Evolutionary conservation across 2,797 vertebrate species (phyloP).

Genomic region (Darevskia nairensis): DNA sequence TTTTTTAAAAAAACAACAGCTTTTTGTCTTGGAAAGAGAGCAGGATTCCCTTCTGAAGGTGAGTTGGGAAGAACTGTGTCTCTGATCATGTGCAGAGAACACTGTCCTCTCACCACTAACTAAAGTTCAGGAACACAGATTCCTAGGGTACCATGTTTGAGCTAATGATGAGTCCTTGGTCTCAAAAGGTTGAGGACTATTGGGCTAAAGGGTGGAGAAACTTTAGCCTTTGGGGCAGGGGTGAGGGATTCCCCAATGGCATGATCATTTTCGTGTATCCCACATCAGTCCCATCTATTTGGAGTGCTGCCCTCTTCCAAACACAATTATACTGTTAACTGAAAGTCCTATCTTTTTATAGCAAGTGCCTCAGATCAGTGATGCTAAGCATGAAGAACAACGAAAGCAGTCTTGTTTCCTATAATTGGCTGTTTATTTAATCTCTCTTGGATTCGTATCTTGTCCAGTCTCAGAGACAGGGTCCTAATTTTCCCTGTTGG

Average conservation of each 20-base stretch:
- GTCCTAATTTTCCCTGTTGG: not conserved
- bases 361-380: not conserved
- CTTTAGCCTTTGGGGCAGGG: not conserved
- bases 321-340: not conserved
- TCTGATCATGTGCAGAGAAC: not conserved
- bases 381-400: not conserved
- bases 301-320: not conserved
- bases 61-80: not conserved
- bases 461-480: not conserved
- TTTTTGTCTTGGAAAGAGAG: too few species aligned
- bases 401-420: not conserved
- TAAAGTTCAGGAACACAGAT: not conserved
- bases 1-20: not conserved
- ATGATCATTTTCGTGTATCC: not conserved
- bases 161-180: too few species aligned
- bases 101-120: not conserved
- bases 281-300: not conserved
- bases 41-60: not conserved
- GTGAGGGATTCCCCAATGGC: not conserved
- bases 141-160: too few species aligned
- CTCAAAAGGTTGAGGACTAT: too few species aligned
- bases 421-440: not conserved
- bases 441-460: not conserved
- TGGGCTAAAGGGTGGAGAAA: too few species aligned
- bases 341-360: not conserved